Evolutionary conservation across 2,888 invertebrate species (phyloP).

Genomic region (Caenorhabditis sp.): DNA sequence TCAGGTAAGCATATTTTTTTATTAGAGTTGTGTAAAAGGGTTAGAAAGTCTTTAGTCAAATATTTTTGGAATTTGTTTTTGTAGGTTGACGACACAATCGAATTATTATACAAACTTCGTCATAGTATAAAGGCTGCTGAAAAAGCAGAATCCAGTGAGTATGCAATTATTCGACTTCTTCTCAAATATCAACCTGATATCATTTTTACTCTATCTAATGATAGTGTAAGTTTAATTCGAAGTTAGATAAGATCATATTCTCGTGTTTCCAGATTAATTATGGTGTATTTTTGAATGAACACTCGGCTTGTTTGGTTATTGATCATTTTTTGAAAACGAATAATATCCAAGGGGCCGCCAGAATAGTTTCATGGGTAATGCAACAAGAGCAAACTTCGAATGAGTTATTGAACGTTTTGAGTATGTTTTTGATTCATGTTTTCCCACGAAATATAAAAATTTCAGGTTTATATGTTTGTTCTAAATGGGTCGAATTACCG

Average conservation of each 20-base stretch:
- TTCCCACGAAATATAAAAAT: too few relatives aligned
- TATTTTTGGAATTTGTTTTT: not conserved
- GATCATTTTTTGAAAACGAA: conserved; percentile 78
- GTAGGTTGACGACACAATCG: conserved; percentile 59
- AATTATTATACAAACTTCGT: conserved; percentile 75
- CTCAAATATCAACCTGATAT: conserved; percentile 75
- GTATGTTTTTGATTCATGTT: not conserved
- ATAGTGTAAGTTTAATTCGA: conserved; percentile 77
- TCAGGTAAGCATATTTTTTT: conserved; percentile 56
- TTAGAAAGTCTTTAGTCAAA: too few relatives aligned
- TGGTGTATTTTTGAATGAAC: conserved; percentile 88
- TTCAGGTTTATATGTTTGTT: conserved; percentile 37
- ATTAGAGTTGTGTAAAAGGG: not conserved
- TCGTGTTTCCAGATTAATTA: conserved; percentile 77
- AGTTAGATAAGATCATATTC: too few relatives aligned
- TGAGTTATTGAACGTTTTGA: conserved; percentile 52
- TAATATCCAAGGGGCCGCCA: conserved; percentile 77
- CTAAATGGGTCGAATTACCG: conserved; percentile 61
- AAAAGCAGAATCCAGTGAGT: conserved; percentile 82
- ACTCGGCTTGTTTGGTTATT: conserved; percentile 82
- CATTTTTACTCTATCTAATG: conserved; percentile 80
- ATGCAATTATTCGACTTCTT: conserved; percentile 79
- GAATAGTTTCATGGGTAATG: conserved; percentile 83
- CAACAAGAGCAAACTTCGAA: conserved; percentile 73
- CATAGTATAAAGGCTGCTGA: conserved; percentile 77